Conservation (phyloP, 2,888 invertebrate genomes). For the Achlya flavicornis region DNA sequence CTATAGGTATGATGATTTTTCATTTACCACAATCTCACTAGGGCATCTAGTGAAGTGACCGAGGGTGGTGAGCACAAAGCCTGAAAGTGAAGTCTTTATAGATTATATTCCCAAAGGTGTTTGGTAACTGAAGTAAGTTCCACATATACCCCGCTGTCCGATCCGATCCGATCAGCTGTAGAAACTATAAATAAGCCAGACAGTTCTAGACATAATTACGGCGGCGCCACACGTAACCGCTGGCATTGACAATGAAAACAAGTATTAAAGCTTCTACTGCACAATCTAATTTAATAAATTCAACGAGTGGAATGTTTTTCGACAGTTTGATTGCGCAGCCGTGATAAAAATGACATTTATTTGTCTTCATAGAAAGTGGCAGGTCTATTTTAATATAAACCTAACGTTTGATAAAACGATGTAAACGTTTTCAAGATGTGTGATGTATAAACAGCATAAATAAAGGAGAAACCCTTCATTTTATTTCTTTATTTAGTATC, state of each 20-base stretch:
- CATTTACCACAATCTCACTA: background rate
- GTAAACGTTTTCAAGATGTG: background rate
- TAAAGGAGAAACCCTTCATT: background rate
- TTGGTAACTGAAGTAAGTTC: background rate
- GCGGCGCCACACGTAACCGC: conserved; percentile 29
- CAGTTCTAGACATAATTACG: conserved; percentile 44
- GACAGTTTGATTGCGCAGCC: conserved; percentile 21
- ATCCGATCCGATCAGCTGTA: conserved; percentile 30
- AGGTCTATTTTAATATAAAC: conserved; percentile 10
- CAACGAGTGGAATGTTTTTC: conserved; percentile 18
- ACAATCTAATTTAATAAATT: conserved; percentile 31
- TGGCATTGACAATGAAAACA: conserved; percentile 50
- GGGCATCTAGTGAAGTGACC: too few species aligned
- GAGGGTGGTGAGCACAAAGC: too few species aligned
- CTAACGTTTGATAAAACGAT: background rate
- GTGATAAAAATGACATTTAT: conserved; percentile 19
- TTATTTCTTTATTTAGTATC: background rate
- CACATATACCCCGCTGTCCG: too few species aligned
- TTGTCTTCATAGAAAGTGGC: conserved; percentile 14
- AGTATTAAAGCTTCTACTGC: conserved; percentile 24
- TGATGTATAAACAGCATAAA: background rate
- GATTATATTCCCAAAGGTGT: background rate
- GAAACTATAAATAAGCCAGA: conserved; percentile 41
- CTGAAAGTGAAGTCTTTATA: background rate
- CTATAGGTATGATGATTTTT: too few species aligned